Base-by-base conservation (phyloP, 1,140 invertebrate species). In the Cydia pomonella region DNA sequence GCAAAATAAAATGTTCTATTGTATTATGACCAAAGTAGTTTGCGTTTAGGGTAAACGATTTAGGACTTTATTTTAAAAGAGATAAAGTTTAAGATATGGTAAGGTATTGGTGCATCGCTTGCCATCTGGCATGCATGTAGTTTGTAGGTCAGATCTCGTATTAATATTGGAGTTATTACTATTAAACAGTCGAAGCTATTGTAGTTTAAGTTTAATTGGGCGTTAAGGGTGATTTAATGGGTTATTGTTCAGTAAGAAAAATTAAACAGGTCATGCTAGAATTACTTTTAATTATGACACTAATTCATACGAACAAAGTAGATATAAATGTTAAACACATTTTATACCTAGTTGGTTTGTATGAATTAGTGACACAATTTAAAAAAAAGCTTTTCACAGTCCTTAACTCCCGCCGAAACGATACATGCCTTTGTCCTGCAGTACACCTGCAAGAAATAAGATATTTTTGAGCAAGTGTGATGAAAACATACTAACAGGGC, bases 141-240 rank as follows among this genome's bases (percentile, higher is more conserved):
- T 29, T 66, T 21, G 64, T 69, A 33, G 64, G 64, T 38, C 64
- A 69, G 64, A 69, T 69, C 27, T 66, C 18, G 63, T 66, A 69
- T 69, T 69, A n/a, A n/a, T n/a, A 69, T 69, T 69, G 29, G 33
- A 38, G 33, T 23, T n/a, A 18, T 69, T 33, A 33, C 12, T 33
- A 69, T 69, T 69, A 33, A 69, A 69, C 41, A 38, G 64, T 66
- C 13, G 16, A 16, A 47, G n/a, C 29, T 69, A 69, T 69, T 29
- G 18, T 33, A 18, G 64, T 38, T 69, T 69, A 33, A 66, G 64
- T 69, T 69, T 69, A 69, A 69, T 69, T 18, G 64, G 29, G 33
- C 64, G 29, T 69, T 41, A 38, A 69, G 64, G n/a, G 64, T 69
- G n/a, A n/a, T 69, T 69, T 69, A 69, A 38, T 69, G 27, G 33